phyloP scores from a whole-genome alignment of 2,888 invertebrate genomes.

The Campopleginae sp. region DNA sequence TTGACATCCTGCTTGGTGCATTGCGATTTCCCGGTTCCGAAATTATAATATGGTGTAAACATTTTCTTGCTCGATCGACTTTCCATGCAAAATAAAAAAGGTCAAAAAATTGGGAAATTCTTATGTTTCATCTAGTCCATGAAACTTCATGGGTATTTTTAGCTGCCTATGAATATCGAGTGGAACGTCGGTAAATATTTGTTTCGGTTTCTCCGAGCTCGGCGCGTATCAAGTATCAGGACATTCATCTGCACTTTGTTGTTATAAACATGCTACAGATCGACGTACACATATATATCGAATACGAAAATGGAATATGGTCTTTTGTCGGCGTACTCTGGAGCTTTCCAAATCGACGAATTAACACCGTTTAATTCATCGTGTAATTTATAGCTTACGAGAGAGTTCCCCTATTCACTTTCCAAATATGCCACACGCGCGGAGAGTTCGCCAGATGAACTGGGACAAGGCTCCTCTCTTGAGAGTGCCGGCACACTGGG shows the following conservation, averaged over 20 bases:
- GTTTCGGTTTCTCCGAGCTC: conserved; percentile 28
- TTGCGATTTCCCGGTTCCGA: background rate
- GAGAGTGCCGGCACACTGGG: conserved; percentile 13
- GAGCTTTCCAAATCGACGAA: conserved; percentile 58
- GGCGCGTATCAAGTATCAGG: conserved; percentile 16
- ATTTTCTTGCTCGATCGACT: background rate
- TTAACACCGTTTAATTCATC: conserved; percentile 62
- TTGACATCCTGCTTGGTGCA: too few relatives aligned
- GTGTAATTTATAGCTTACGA: conserved; percentile 48
- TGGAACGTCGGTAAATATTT: conserved; percentile 5
- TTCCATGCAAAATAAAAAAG: background rate
- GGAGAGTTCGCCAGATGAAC: conserved; percentile 50
- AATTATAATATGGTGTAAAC: background rate
- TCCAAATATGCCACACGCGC: conserved; percentile 54
- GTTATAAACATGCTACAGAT: conserved; percentile 20
- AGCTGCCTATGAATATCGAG: background rate
- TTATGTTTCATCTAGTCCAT: background rate
- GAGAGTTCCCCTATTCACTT: conserved; percentile 55
- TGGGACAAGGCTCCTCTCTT: conserved; percentile 54
- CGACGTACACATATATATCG: background rate
- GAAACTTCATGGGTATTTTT: background rate
- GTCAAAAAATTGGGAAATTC: background rate
- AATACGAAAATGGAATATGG: conserved; percentile 38
- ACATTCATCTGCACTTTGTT: conserved; percentile 29
- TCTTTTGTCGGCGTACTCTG: conserved; percentile 55